These are phyloP conservation scores for Tachysurus vachellii DNA, from an alignment of 2,113 vertebrate genomes.

Conservation along the genomic window DNA sequence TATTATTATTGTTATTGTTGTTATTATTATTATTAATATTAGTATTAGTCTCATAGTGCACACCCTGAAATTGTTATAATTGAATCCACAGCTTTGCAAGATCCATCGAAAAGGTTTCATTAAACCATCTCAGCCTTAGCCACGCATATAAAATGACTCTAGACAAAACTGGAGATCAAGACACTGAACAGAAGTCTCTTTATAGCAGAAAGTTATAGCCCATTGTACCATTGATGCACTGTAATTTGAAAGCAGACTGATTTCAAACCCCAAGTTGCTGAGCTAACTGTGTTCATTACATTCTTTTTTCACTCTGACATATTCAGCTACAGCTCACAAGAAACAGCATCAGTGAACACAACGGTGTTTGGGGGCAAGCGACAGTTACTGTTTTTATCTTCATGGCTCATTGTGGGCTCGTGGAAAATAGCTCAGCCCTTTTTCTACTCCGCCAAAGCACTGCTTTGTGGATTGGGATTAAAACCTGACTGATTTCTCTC, in stretches of 20 bases:
- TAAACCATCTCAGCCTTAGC: not conserved
- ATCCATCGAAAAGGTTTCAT: not conserved
- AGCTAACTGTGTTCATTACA: not conserved
- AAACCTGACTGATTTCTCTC: constrained; percentile 52
- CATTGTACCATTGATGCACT: not conserved
- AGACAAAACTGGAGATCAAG: constrained; percentile 14
- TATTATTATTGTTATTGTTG: not conserved
- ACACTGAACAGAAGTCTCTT: not conserved
- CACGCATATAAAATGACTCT: not conserved
- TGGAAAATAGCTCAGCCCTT: constrained; percentile 48
- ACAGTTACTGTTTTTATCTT: constrained; percentile 50
- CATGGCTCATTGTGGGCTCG: constrained; percentile 47
- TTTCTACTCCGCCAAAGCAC: constrained; percentile 44
- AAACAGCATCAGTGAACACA: constrained; percentile 25
- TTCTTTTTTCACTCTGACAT: not conserved
- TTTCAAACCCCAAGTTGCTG: constrained; percentile 2
- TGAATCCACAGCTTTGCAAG: not conserved
- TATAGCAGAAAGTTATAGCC: not conserved
- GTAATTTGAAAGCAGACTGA: constrained; percentile 17
- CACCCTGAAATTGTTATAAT: not conserved
- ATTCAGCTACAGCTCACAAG: constrained; percentile 37
- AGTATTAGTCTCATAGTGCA: not conserved
- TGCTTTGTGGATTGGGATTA: constrained; percentile 55
- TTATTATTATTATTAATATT: not conserved
- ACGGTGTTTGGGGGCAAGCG: constrained; percentile 15